These are phyloP conservation scores for Cryptotermes secundus DNA, from an alignment of 1,140 invertebrate genomes.

Conservation along the genomic window DNA sequence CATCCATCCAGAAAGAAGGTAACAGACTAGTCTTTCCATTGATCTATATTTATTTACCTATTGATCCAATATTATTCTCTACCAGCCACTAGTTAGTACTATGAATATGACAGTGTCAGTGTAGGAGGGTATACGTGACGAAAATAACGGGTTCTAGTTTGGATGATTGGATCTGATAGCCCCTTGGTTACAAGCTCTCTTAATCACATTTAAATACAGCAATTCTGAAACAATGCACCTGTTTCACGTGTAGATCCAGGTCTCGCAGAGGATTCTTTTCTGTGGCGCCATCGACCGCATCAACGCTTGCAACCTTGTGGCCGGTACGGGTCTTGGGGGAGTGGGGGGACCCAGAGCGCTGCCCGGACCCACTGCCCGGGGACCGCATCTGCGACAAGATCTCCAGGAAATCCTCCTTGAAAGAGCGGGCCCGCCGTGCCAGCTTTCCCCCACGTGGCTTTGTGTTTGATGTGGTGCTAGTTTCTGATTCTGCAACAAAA, in stretches of 20 bases:
- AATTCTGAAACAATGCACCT: slow-evolving; percentile 43
- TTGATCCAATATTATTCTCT: no score
- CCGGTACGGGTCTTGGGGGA: slow-evolving; percentile 48
- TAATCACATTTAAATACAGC: no score
- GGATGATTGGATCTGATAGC: no score
- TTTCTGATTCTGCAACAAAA: slow-evolving; percentile 29
- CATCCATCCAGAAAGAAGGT: no score
- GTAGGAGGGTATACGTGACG: no score
- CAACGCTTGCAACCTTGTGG: slow-evolving; percentile 29
- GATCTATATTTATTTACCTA: no score
- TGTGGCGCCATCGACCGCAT: slow-evolving; percentile 36
- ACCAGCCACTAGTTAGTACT: no score
- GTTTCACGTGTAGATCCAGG: slow-evolving; percentile 62
- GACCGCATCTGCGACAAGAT: slow-evolving; percentile 84
- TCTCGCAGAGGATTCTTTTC: slow-evolving; percentile 57
- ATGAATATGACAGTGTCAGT: no score
- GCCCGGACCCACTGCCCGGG: slow-evolving; percentile 52
- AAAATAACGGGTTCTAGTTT: no score
- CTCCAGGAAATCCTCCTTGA: slow-evolving; percentile 88
- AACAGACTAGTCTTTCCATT: no score
- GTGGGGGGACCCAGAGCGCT: slow-evolving; percentile 47
- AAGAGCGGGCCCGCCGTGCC: slow-evolving; percentile 79
- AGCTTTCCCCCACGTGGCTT: slow-evolving; percentile 66
- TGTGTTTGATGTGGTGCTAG: slow-evolving; percentile 18
- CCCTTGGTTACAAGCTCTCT: no score